Base-by-base conservation (phyloP, 2,113 vertebrate species). In the Loxodonta africana region DNA sequence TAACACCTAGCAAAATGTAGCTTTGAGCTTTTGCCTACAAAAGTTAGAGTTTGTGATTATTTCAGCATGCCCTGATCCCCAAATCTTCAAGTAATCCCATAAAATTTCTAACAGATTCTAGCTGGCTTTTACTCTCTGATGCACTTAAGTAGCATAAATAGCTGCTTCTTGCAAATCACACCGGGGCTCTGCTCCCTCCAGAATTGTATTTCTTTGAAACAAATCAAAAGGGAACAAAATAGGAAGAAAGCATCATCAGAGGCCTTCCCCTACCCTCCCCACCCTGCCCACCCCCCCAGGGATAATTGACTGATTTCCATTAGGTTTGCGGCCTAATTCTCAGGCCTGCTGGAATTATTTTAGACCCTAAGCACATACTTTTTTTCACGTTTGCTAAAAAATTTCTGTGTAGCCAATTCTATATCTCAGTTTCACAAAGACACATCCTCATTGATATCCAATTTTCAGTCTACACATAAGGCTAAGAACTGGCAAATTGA, bases 21-120 rank as follows among this genome's bases (percentile, higher is more conserved):
- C 69, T 63, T 86, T 57, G 44, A 83, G 80, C 48, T 48, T 48
- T 48, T 48, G 48, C 6, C 25, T 78, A 53, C 25, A 74, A 46
- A 88, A 88, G 95, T 78, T 53, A 94, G 46, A 74, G 57, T 82
- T 76, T 25, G 15, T 85, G 33, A 63, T 81, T 88, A 41, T 88
- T 62, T 10, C 1, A 51, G 11, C 53, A 85, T 28, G 28, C 6
- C 41, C 26, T 23, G 51, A 85, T 65, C 6, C 14, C 37, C 2
- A 91, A 80, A 88, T 67, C 71, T 48, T 91, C 41, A 83, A 23
- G 25, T 25, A 87, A 69, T 53, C 23, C 53, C 41, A 53, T 74
- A 76, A 67, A 77, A 87, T 44, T 62, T 87, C 41, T 83, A 25
- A 83, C 0, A 71, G 41, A 63, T 71, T 69, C 44, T 20, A 71